A percentile compares a stretch with the other conserved stretches of the same genome.
Evolutionary conservation across 92 coral and sea anemone species (phyloP).

Genomic region (Pocillopora meandrina): DNA sequence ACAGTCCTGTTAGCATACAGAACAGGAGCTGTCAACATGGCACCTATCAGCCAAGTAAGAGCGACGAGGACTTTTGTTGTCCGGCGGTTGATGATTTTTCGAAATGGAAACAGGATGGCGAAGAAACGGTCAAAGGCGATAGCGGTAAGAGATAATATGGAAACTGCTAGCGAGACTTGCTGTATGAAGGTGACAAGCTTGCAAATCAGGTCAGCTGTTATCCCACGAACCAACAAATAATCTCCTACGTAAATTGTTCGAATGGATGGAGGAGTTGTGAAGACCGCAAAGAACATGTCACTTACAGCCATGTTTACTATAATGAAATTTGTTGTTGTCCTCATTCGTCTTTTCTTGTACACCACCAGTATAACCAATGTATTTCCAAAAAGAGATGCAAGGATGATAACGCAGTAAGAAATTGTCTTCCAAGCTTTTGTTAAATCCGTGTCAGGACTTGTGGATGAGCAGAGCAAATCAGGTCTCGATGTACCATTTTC

Average conservation of each 20-base stretch:
- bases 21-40: slow-evolving; percentile 41
- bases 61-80: slow-evolving; percentile 34
- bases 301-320: slow-evolving; percentile 45
- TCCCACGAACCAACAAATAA: slow-evolving; percentile 35
- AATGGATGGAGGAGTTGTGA: slow-evolving; percentile 33
- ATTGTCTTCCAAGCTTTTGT: slow-evolving; percentile 39
- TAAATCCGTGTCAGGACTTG: slow-evolving; percentile 17
- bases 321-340: slow-evolving; percentile 43
- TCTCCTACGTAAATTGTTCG: slow-evolving; percentile 22
- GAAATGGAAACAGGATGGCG: slow-evolving; percentile 58
- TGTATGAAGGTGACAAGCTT: slow-evolving; percentile 57
- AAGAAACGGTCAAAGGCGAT: slow-evolving; percentile 66
- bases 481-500: neutral
- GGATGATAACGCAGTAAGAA: slow-evolving; percentile 32
- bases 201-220: slow-evolving; percentile 50
- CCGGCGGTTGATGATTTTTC: slow-evolving; percentile 30
- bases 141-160: slow-evolving; percentile 47
- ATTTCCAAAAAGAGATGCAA: slow-evolving; percentile 41
- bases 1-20: slow-evolving; percentile 45
- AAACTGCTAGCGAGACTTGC: slow-evolving; percentile 51
- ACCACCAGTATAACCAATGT: slow-evolving; percentile 44
- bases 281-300: slow-evolving; percentile 36
- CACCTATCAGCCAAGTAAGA: slow-evolving; percentile 41
- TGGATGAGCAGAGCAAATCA: neutral
- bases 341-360: slow-evolving; percentile 35